Base-by-base conservation (phyloP, 2,797 vertebrate species). In the Lepidocolaptes lacrymiger region DNA sequence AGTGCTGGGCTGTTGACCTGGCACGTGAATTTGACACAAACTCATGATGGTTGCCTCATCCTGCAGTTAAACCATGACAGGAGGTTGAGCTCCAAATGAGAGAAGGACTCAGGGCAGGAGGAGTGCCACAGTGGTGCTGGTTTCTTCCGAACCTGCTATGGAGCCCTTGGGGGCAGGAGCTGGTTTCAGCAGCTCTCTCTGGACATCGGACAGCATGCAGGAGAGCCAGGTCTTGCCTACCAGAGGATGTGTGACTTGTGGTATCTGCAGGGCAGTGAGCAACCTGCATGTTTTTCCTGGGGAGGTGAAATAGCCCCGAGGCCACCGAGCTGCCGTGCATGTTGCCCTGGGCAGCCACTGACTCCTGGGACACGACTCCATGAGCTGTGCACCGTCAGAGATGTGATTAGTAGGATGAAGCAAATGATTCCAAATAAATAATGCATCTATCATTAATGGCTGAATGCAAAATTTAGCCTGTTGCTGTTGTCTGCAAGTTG, bases 261-360 rank as follows among this genome's bases (percentile, higher is more conserved):
- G 28, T 43, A 20, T 39, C 51, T 66, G 64, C 46, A 39, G 78
- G 52, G 62, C 49, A n/a, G n/a, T 3, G 54, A 81, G 54, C 54
- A 56, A 24, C 7, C 21, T 22, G 66, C 12, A 5, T 74, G 44
- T 27, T 63, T 63, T 74, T 67, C 66, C 82, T 41, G 71, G 62
- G 48, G 58, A 67, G 72, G 41, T 32, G 49, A 46, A 52, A 26
- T 3, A 49, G 46, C 22, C 28, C 48, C 9, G 6, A n/a, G 1
- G 2, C 59, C 0, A 0, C 43, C 0, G 7, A 46, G 62, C 44
- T 24, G 17, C 1, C 1, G 34, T 39, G 55, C 22, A 1, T 15
- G 56, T 49, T 61, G 71, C 55, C 88, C 59, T 56, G 75, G 75
- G 43, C 71, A 75, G 71, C 2, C 3, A 8, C 19, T 34, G 56